These are phyloP conservation scores for Lacerta viridis DNA, from an alignment of 2,797 vertebrate species.

Conservation along the genomic window DNA sequence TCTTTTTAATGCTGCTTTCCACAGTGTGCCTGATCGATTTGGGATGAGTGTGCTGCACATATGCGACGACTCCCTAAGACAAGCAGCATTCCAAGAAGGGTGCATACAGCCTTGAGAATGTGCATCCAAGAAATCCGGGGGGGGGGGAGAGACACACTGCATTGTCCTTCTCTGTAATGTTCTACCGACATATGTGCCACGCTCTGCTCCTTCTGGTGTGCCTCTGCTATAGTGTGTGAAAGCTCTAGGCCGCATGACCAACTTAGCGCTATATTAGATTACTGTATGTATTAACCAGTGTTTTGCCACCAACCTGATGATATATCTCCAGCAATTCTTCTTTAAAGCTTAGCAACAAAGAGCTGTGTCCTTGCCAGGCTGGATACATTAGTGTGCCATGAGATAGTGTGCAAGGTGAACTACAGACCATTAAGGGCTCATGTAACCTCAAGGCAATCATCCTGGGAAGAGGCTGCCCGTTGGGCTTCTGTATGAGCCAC, in stretches of 20 bases:
- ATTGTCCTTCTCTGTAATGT: background rate
- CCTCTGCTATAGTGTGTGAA: background rate
- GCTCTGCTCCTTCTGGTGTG: slow-evolving; percentile 41
- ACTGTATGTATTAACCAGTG: slow-evolving; percentile 9
- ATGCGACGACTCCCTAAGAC: slow-evolving; percentile 5
- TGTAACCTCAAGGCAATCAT: background rate
- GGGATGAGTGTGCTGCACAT: slow-evolving; percentile 61
- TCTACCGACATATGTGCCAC: slow-evolving; percentile 11
- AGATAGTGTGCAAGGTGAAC: background rate
- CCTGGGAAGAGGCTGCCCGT: background rate
- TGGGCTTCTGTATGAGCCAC: background rate
- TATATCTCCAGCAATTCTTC: background rate
- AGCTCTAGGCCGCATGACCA: slow-evolving; percentile 41
- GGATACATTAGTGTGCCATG: background rate
- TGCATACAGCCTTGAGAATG: slow-evolving; percentile 39
- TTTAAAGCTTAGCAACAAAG: background rate
- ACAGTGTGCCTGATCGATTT: slow-evolving; percentile 71
- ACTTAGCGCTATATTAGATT: slow-evolving; percentile 3
- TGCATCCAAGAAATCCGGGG: slow-evolving; percentile 38
- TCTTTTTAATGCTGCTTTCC: slow-evolving; percentile 48
- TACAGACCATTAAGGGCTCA: background rate
- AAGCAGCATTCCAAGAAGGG: background rate
- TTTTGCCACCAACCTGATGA: background rate
- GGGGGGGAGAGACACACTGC: background rate
- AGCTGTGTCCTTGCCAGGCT: background rate